Evolutionary conservation across 2,888 invertebrate genomes (phyloP).

Genomic region (Volucella zonaria): DNA sequence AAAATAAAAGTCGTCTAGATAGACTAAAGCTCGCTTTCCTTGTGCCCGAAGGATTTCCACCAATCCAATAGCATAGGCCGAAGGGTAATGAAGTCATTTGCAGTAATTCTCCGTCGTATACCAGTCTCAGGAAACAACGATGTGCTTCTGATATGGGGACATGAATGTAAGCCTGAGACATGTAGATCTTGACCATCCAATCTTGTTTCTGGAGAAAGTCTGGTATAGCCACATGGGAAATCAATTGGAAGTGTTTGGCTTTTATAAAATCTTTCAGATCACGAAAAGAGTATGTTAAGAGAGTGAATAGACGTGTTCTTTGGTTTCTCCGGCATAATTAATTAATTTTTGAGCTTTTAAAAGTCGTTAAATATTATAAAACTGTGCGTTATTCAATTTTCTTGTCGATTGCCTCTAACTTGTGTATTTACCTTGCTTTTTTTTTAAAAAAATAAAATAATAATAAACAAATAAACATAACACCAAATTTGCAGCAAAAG

Average conservation of each 20-base stretch:
- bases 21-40: slow-evolving; percentile 18
- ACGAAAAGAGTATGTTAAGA: no score
- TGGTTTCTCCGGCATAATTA: no score
- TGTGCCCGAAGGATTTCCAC: slow-evolving; percentile 24
- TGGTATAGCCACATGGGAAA: slow-evolving; percentile 25
- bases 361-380: no score
- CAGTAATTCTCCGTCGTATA: slow-evolving; percentile 35
- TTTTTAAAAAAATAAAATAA: no score
- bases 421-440: no score
- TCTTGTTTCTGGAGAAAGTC: slow-evolving; percentile 43
- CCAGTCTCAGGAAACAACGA: slow-evolving; percentile 34
- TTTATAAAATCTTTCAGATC: slow-evolving; percentile 35
- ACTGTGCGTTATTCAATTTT: no score
- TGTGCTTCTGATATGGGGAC: slow-evolving; percentile 8
- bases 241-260: slow-evolving; percentile 37
- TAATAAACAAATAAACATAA: no score
- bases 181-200: slow-evolving; percentile 44
- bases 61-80: slow-evolving; percentile 48
- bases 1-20: slow-evolving; percentile 39
- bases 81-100: slow-evolving; percentile 38
- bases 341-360: no score
- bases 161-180: slow-evolving; percentile 39
- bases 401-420: no score
- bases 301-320: no score
- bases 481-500: no score